Evolutionary conservation across 1,140 invertebrate species (phyloP), one percentile per base, ranked within the genome.

Genomic region (Phthorimaea operculella): DNA sequence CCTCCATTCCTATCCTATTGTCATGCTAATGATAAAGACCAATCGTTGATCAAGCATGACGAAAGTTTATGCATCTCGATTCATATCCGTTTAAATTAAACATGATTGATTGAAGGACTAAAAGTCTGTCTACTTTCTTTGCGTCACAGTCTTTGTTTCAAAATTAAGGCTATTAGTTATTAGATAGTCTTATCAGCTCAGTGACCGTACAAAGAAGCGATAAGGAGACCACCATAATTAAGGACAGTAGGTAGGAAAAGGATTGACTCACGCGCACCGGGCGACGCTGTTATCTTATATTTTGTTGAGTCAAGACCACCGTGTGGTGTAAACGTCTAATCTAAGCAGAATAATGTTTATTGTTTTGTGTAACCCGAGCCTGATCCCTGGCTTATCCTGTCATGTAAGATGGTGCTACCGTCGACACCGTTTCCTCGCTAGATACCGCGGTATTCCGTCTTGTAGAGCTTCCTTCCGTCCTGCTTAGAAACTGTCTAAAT

Each of bases 401-500:
- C 64, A 76, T 71, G 73, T 74, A 66, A 70, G 64, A 61, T 63
- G 57, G 45, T 57, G 58, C 63, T 62, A 68, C 74, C 65, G 62
- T 57, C 21, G 21, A 28, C 21, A 28, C 21, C 64, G 70, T 68
- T 83, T 83, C 77, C 80, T 75, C 72, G 55, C 64, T 80, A 79
- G 80, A 80, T 80, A 83, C 53, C 62, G 59, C 63, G 61, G 61
- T 63, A 71, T 70, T 66, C 69, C 60, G 52, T 59, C 54, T 67
- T 68, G 61, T 76, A 75, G 69, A 75, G 76, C 79, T 80, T 83
- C 79, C 80, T 82, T 83, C 77, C 79, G 69, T 55, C 63, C 60
- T 54, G 53, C 39, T 62, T 61, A 64, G 65, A 60, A 66, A 65
- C 51, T 57, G 51, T 57, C 48, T 66, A 53, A 59, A 76, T 74